Evolutionary conservation across 2,888 invertebrate genomes (phyloP), one percentile per base, ranked within the genome.

Genomic region (Marasmarcha lunaedactyla): DNA sequence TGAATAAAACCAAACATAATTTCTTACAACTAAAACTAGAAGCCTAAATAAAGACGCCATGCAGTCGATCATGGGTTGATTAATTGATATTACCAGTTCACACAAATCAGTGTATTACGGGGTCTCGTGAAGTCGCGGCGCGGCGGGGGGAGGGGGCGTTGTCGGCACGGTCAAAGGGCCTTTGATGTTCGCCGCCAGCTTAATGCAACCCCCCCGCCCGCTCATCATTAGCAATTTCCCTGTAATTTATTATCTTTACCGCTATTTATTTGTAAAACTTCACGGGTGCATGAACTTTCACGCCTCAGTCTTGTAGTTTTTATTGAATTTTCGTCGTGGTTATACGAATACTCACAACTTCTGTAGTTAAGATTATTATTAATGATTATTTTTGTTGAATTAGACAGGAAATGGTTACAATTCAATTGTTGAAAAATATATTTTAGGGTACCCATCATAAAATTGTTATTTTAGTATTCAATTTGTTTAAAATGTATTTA

Each of bases 151-250:
- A 72, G 70, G 73, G 74, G 74, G 78, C n/a, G n/a, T n/a, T 69
- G 81, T 68, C 81, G 83, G 83, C 78, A 63, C 79, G 77, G 79
- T 81, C 81, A 81, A 83, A 83, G 81, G 64, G 72, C 68, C 67
- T 81, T 81, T 81, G 79, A 79, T 81, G 81, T 81, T 83, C 78
- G 81, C 81, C 83, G 81, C 83, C 71, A 74, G 79, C 78, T 79
- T 79, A 81, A 81, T 81, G 79, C 79, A 81, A 81, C 76, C 81
- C 76, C 77, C 71, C 72, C 68, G 69, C 56, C 68, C 73, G 63
- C 71, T 78, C 79, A 78, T 81, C 81, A 83, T 83, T 83, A 81
- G 76, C 79, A 79, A 83, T 83, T 83, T 83, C 78, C 79, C 76
- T 66, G 72, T 81, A 78, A 81, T 81, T 81, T 79, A 79, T 81